These are phyloP conservation scores for Schizaphis graminum DNA, from an alignment of 2,888 invertebrate genomes.

Conservation along the genomic window DNA sequence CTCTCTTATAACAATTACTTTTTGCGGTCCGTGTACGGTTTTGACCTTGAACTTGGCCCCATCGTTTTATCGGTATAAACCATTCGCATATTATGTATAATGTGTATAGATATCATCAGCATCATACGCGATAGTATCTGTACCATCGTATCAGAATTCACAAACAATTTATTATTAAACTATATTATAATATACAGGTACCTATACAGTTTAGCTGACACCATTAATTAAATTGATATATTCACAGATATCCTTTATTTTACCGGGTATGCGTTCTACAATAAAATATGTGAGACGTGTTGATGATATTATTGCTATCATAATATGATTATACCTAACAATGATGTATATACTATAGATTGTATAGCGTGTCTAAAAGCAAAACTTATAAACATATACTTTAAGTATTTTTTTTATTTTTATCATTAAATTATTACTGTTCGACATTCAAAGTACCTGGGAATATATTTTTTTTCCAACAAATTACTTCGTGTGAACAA, in stretches of 20 bases:
- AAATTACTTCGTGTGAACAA: background rate
- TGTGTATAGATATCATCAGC: background rate
- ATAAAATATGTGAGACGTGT: background rate
- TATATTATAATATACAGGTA: background rate
- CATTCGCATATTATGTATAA: background rate
- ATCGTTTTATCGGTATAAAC: background rate
- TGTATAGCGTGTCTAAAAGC: background rate
- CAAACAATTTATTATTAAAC: background rate
- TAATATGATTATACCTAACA: background rate
- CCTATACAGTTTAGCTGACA: background rate
- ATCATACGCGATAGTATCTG: background rate
- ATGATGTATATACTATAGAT: no score
- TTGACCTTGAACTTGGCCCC: slow-evolving; percentile 59
- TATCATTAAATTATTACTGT: no score
- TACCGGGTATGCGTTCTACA: background rate
- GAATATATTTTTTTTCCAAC: background rate
- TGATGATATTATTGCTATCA: background rate
- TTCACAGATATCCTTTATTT: background rate
- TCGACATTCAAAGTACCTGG: background rate
- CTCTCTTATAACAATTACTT: slow-evolving; percentile 41
- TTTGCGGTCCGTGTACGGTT: slow-evolving; percentile 24
- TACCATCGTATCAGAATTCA: background rate
- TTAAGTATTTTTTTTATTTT: background rate
- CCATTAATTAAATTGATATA: slow-evolving; percentile 6
- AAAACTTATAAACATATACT: background rate